Percentiles rank a stretch among this genome's conserved stretches.
Conservation (phyloP, 2,113 vertebrate species). For the Rallus limicola region DNA sequence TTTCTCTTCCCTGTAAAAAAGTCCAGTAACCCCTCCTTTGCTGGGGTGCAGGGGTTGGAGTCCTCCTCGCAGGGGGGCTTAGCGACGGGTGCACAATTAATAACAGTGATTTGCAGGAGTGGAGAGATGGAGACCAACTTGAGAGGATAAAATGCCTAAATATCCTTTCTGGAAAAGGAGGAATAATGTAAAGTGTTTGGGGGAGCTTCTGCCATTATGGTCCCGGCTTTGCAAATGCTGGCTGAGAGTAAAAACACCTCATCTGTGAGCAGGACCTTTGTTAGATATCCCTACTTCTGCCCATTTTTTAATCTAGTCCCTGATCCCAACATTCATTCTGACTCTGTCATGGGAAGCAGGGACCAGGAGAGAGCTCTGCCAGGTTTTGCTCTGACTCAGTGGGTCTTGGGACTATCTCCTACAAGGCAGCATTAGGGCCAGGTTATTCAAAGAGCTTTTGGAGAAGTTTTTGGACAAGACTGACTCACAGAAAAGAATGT, state of each 20-base stretch:
- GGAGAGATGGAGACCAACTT: not conserved
- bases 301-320: not conserved
- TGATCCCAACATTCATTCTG: not conserved
- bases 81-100: not conserved
- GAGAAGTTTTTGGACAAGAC: not conserved
- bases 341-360: not conserved
- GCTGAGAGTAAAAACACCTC: not conserved
- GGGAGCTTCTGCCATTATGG: not conserved
- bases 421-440: not conserved
- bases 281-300: not conserved
- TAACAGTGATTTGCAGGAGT: not conserved
- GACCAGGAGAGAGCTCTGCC: not conserved
- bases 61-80: not conserved
- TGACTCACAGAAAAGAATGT: not conserved
- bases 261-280: not conserved
- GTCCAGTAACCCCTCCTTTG: not conserved
- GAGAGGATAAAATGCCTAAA: constrained; percentile 3
- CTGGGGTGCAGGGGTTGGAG: not conserved
- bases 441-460: not conserved
- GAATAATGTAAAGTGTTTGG: not conserved
- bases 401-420: not conserved
- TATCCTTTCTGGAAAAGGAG: not conserved
- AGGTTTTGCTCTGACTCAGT: not conserved
- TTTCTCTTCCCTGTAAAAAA: not conserved
- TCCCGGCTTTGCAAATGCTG: not conserved